phyloP scores from a whole-genome alignment of 2,797 vertebrate species.

The Anguilla megastoma region DNA sequence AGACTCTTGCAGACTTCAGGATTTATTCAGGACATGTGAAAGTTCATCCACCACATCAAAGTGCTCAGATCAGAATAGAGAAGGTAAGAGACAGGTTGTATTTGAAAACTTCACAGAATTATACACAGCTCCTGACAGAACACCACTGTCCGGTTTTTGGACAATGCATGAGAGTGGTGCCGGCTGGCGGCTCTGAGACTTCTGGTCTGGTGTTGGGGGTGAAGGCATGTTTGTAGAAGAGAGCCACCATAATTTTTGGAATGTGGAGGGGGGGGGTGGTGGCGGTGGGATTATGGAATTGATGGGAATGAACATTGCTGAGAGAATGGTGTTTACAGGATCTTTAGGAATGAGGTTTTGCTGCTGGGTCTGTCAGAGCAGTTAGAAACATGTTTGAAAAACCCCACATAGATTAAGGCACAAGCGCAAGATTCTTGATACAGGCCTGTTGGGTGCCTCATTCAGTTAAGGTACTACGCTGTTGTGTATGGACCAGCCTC shows the following conservation, averaged over 20 bases:
- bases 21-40: constrained; percentile 38
- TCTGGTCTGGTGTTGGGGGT: background rate
- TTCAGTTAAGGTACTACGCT: no score
- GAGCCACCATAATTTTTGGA: background rate
- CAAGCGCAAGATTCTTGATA: constrained; percentile 19
- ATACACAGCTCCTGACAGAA: constrained; percentile 23
- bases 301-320: constrained; percentile 5
- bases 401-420: constrained; percentile 37
- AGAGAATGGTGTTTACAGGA: background rate
- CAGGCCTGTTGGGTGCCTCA: no score
- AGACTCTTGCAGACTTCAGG: constrained; percentile 8
- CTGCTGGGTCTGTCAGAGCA: background rate
- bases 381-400: background rate
- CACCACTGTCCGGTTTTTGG: constrained; percentile 11
- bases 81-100: constrained; percentile 31
- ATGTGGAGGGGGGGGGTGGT: background rate
- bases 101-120: constrained; percentile 17
- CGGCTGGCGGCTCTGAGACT: background rate
- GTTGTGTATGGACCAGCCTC: no score
- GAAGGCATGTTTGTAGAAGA: background rate
- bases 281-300: background rate
- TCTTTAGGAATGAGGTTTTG: background rate
- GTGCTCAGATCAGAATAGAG: constrained; percentile 32
- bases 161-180: background rate
- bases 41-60: constrained; percentile 24